Evolutionary conservation across 92 coral and sea anemone genomes (phyloP).

Genomic region (Chrysogorgia sp.): DNA sequence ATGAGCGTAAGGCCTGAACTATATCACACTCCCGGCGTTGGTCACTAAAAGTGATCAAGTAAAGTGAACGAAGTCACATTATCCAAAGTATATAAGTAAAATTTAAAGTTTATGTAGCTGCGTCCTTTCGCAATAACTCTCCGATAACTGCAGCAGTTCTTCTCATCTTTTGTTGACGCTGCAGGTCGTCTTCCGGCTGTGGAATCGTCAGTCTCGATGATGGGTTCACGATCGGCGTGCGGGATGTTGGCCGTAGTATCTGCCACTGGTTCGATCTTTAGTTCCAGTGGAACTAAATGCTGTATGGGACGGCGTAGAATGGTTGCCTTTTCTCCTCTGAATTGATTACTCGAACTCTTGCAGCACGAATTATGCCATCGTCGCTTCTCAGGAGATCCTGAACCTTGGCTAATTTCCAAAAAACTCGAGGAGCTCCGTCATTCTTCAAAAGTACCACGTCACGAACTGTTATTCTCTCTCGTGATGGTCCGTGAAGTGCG

Average conservation of each 20-base stretch:
- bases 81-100: background rate
- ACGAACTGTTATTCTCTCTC: constrained; percentile 17
- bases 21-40: constrained; percentile 15
- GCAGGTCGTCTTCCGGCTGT: background rate
- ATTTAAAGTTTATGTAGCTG: background rate
- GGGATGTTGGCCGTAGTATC: background rate
- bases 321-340: constrained; percentile 12
- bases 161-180: too few species aligned
- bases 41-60: constrained; percentile 13
- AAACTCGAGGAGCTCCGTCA: background rate
- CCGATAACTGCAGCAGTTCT: constrained; percentile 15
- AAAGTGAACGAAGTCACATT: background rate
- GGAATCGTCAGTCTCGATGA: background rate
- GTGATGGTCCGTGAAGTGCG: constrained; percentile 3
- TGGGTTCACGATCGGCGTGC: too few species aligned
- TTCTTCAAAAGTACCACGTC: constrained; percentile 27
- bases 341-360: constrained; percentile 11
- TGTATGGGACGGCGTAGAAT: constrained; percentile 23
- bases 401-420: constrained; percentile 33
- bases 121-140: constrained; percentile 3
- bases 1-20: background rate
- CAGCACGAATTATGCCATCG: constrained; percentile 25
- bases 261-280: background rate
- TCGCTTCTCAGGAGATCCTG: constrained; percentile 3
- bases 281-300: constrained; percentile 18